phyloP scores from a whole-genome alignment of 2,888 invertebrate species.

The Perizoma flavofasciatum region DNA sequence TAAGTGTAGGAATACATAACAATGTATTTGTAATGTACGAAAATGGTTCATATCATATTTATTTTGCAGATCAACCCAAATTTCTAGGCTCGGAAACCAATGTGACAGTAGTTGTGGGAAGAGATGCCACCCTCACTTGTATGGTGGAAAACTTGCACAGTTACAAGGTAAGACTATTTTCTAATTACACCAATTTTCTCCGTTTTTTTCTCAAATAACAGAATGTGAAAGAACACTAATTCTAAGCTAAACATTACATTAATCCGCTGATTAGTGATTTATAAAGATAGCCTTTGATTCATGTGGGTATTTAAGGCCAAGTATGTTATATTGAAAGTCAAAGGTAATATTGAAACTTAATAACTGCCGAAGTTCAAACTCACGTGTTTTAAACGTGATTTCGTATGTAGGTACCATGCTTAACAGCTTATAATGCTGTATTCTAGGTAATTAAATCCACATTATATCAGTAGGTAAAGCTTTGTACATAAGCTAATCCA shows the following conservation, averaged over 20 bases:
- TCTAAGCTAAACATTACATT: too few species aligned
- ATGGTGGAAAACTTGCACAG: conserved; percentile 62
- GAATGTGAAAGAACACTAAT: not conserved
- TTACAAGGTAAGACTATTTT: conserved; percentile 56
- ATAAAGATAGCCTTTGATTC: too few species aligned
- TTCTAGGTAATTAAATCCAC: conserved; percentile 2
- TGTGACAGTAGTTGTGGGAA: conserved; percentile 63
- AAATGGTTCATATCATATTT: not conserved
- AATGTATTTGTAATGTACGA: too few species aligned
- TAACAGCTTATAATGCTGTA: too few species aligned
- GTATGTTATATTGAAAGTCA: not conserved
- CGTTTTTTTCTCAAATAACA: not conserved
- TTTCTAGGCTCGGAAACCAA: conserved; percentile 59
- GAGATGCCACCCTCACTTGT: conserved; percentile 67
- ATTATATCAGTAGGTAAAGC: too few species aligned
- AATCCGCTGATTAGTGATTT: too few species aligned
- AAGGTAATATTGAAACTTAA: not conserved
- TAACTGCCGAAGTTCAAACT: conserved; percentile 1
- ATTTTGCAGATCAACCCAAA: conserved; percentile 58
- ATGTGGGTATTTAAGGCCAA: too few species aligned
- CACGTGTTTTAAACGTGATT: not conserved
- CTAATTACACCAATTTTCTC: not conserved
- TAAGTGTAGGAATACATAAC: too few species aligned
- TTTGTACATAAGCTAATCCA: conserved; percentile 6
- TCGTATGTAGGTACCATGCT: too few species aligned